Percentiles rank a stretch among this genome's conserved stretches.
These are phyloP conservation scores for Dysidea cf. avara DNA, from an alignment of 37 sponge, comb jelly and placozoan genomes.

Conservation along the genomic window DNA sequence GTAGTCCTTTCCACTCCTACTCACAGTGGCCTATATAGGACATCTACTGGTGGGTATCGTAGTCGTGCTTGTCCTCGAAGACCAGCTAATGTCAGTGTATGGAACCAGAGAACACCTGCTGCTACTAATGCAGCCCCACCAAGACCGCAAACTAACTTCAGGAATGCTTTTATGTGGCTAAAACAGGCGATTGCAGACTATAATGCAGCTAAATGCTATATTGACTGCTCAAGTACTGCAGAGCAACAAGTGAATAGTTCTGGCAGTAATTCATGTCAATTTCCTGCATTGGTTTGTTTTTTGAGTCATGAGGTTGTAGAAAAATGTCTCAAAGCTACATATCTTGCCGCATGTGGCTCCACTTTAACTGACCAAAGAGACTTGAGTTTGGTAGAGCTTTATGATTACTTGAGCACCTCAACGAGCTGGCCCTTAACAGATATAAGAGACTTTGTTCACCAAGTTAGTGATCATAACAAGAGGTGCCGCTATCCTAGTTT, in stretches of 20 bases:
- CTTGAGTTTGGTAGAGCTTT: slow-evolving; percentile 23
- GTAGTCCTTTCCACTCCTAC: no score
- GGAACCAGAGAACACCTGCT: no score
- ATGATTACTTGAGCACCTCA: slow-evolving; percentile 12
- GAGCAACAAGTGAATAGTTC: background rate
- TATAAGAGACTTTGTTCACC: slow-evolving; percentile 21
- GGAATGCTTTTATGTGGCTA: slow-evolving; percentile 32
- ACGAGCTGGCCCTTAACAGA: slow-evolving; percentile 4
- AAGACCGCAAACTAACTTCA: background rate
- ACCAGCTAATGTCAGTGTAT: no score
- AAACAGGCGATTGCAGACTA: slow-evolving; percentile 50
- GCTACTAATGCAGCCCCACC: background rate
- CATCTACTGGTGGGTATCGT: no score
- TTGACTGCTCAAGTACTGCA: background rate
- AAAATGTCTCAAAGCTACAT: slow-evolving; percentile 62
- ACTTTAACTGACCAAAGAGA: slow-evolving; percentile 2
- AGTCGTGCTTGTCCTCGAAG: no score
- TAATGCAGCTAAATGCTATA: slow-evolving; percentile 20
- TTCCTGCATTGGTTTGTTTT: slow-evolving; percentile 71
- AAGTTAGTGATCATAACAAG: slow-evolving; percentile 39
- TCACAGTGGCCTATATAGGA: no score
- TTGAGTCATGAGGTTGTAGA: slow-evolving; percentile 68
- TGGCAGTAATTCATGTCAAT: slow-evolving; percentile 16
- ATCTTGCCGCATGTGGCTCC: slow-evolving; percentile 50
- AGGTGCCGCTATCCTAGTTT: slow-evolving; percentile 51